These are phyloP conservation scores for Apotomis capreana DNA, from an alignment of 2,888 invertebrate species.

Conservation along the genomic window DNA sequence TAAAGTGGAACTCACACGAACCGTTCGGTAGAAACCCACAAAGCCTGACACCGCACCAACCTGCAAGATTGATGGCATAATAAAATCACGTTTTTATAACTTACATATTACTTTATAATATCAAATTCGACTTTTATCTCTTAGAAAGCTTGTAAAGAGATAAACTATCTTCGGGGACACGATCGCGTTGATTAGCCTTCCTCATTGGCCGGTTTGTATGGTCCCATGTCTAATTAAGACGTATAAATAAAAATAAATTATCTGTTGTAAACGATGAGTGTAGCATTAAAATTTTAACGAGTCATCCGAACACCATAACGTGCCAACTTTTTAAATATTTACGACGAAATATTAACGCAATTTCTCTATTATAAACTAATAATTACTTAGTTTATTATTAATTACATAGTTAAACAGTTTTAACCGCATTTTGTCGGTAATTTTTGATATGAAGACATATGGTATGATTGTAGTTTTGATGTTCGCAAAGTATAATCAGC, in stretches of 20 bases:
- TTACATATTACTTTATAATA: slow-evolving; percentile 77
- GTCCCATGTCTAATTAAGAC: slow-evolving; percentile 61
- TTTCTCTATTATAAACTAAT: slow-evolving; percentile 22
- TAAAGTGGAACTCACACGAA: slow-evolving; percentile 66
- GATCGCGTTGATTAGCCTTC: slow-evolving; percentile 72
- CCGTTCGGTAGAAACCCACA: slow-evolving; percentile 48
- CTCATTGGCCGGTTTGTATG: slow-evolving; percentile 52
- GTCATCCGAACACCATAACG: slow-evolving; percentile 54
- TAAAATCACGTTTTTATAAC: slow-evolving; percentile 77
- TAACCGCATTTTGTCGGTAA: not conserved
- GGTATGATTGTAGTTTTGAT: too few species aligned
- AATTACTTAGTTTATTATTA: slow-evolving; percentile 9
- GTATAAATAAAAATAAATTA: slow-evolving; percentile 61
- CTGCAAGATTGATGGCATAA: slow-evolving; percentile 80
- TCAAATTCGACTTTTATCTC: slow-evolving; percentile 79
- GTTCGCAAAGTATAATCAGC: too few species aligned
- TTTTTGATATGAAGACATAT: too few species aligned
- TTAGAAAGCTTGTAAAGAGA: slow-evolving; percentile 75
- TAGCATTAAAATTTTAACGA: slow-evolving; percentile 56
- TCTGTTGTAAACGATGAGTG: slow-evolving; percentile 48
- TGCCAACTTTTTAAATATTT: slow-evolving; percentile 54
- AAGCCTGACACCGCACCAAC: slow-evolving; percentile 60
- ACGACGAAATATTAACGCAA: slow-evolving; percentile 20
- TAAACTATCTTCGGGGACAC: slow-evolving; percentile 72
- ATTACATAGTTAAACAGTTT: not conserved